Evolutionary conservation across 2,797 vertebrate genomes (phyloP).

Genomic region (Sebastes diaconus): DNA sequence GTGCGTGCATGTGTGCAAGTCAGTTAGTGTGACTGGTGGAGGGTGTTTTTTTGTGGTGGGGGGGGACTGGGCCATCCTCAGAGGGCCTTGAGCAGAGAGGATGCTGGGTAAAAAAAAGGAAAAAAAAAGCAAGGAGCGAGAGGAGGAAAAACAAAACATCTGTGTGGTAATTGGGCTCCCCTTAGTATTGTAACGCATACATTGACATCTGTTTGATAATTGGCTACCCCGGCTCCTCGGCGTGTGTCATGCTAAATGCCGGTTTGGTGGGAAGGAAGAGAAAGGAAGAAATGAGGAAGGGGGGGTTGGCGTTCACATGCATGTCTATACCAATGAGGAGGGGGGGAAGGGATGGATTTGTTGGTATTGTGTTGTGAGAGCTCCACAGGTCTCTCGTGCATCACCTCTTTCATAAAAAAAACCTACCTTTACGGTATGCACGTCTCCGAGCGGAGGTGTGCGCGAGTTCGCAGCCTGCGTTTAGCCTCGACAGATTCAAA

Average conservation of each 20-base stretch:
- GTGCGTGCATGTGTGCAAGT: not conserved
- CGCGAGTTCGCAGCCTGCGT: slow-evolving; percentile 54
- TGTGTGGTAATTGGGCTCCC: slow-evolving; percentile 85
- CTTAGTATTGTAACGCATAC: slow-evolving; percentile 83
- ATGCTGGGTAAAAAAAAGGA: slow-evolving; percentile 58
- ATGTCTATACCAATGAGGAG: not conserved
- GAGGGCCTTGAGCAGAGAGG: slow-evolving; percentile 68
- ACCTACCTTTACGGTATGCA: slow-evolving; percentile 4
- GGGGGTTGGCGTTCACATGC: not conserved
- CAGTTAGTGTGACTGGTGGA: slow-evolving; percentile 28
- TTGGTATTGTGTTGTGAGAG: slow-evolving; percentile 43
- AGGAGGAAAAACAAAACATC: slow-evolving; percentile 80
- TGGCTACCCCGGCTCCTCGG: slow-evolving; percentile 79
- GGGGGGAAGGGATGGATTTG: slow-evolving; percentile 56
- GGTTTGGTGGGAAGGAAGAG: slow-evolving; percentile 66
- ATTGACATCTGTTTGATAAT: slow-evolving; percentile 87
- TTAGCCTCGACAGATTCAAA: slow-evolving; percentile 56
- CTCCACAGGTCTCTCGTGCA: slow-evolving; percentile 71
- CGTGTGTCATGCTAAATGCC: slow-evolving; percentile 80
- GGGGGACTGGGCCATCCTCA: slow-evolving; percentile 60
- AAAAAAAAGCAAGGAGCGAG: slow-evolving; percentile 32
- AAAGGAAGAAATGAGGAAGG: slow-evolving; percentile 51
- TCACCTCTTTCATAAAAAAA: slow-evolving; percentile 35
- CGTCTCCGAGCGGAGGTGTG: slow-evolving; percentile 38
- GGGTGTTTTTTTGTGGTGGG: slow-evolving; percentile 9